Evolutionary conservation across 2,113 vertebrate species (phyloP).

Genomic region (Hippocampus barbouri): DNA sequence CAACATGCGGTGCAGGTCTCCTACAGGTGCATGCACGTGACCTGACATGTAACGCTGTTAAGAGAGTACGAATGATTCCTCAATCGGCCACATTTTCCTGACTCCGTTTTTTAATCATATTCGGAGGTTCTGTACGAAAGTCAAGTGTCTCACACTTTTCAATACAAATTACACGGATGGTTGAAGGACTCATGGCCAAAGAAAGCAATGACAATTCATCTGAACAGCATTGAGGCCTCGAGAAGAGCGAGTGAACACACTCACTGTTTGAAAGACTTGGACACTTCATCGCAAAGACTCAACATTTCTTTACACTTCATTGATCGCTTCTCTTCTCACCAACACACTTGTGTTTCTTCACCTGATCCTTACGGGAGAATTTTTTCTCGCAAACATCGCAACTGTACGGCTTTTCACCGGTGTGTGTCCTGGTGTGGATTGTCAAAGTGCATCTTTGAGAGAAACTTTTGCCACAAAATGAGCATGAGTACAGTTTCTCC

Average conservation of each 20-base stretch:
- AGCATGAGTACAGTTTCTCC: not conserved
- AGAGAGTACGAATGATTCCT: too few species aligned
- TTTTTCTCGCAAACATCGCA: not conserved
- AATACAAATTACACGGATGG: not conserved
- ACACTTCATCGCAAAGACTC: not conserved
- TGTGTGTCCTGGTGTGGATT: not conserved
- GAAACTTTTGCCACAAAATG: not conserved
- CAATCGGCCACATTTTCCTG: not conserved
- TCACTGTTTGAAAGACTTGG: not conserved
- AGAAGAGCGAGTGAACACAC: not conserved
- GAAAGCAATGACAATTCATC: not conserved
- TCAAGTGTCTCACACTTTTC: not conserved
- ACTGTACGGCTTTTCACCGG: not conserved
- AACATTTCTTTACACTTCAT: not conserved
- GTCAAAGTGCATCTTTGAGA: not conserved
- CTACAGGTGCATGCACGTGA: too few species aligned
- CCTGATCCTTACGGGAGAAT: constrained; percentile 1
- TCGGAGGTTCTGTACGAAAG: not conserved
- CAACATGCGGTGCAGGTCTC: too few species aligned
- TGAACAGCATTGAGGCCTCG: not conserved
- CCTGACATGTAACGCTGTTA: too few species aligned
- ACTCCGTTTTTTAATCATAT: not conserved
- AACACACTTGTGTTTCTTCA: not conserved
- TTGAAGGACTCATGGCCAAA: not conserved
- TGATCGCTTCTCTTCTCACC: not conserved